These are phyloP conservation scores for Nylanderia fulva DNA, from an alignment of 1,140 invertebrate species.

Conservation along the genomic window DNA sequence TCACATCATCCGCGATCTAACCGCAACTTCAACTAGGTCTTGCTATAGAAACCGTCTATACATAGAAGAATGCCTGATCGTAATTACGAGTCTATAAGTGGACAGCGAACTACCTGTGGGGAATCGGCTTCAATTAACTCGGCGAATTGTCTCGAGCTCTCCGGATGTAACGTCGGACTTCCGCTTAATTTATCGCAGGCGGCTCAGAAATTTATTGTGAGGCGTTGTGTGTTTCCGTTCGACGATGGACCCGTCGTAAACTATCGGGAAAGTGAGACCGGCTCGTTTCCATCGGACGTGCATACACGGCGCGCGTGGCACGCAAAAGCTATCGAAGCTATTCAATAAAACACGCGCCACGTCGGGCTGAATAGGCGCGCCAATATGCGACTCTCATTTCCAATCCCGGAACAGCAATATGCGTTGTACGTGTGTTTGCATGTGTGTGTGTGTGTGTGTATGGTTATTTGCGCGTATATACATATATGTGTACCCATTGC, in stretches of 20 bases:
- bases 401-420: slow-evolving; percentile 62
- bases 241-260: slow-evolving; percentile 48
- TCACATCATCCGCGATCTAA: neutral
- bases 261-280: slow-evolving; percentile 57
- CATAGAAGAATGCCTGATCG: neutral
- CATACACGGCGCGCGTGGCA: slow-evolving; percentile 26
- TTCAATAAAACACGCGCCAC: slow-evolving; percentile 72
- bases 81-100: neutral
- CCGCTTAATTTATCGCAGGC: slow-evolving; percentile 58
- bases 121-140: slow-evolving; percentile 32
- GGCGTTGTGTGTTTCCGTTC: slow-evolving; percentile 57
- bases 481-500: neutral
- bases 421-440: neutral
- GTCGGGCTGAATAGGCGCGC: slow-evolving; percentile 64
- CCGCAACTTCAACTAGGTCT: neutral
- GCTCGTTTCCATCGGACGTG: slow-evolving; percentile 62
- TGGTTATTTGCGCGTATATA: neutral
- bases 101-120: slow-evolving; percentile 24
- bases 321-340: slow-evolving; percentile 68
- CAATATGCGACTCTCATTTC: slow-evolving; percentile 73
- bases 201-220: slow-evolving; percentile 57
- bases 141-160: slow-evolving; percentile 28
- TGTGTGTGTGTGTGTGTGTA: neutral
- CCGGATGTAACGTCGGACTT: slow-evolving; percentile 38
- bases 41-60: neutral